Evolutionary conservation across 2,113 vertebrate species (phyloP).

Genomic region (Centropus unirufus): DNA sequence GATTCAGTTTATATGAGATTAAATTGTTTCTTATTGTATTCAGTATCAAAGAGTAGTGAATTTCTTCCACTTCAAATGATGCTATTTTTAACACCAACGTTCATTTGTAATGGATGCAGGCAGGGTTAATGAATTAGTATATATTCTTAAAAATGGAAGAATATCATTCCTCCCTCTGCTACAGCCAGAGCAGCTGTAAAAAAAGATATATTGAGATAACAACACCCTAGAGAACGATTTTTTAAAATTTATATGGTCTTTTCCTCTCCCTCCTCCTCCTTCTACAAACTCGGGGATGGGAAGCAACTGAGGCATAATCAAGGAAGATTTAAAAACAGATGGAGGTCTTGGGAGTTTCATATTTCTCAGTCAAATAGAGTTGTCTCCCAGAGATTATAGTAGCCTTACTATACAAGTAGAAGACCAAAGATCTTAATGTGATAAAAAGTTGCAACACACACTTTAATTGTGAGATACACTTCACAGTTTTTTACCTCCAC

Average conservation of each 20-base stretch:
- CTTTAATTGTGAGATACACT: not conserved
- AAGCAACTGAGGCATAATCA: not conserved
- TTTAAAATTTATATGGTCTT: not conserved
- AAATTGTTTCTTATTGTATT: not conserved
- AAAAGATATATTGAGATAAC: not conserved
- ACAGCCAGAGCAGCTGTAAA: not conserved
- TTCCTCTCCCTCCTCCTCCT: not conserved
- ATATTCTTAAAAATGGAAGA: not conserved
- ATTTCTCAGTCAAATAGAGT: not conserved
- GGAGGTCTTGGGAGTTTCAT: not conserved
- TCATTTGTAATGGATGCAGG: not conserved
- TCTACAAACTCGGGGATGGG: not conserved
- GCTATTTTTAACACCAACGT: not conserved
- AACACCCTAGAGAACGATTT: not conserved
- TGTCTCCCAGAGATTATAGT: not conserved
- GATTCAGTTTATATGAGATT: not conserved
- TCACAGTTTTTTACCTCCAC: not conserved
- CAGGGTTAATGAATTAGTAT: not conserved
- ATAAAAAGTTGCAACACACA: not conserved
- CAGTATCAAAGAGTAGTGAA: not conserved
- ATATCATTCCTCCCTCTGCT: not conserved
- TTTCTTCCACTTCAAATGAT: not conserved
- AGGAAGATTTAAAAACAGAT: not conserved
- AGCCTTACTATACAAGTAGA: not conserved
- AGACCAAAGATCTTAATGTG: not conserved